Conservation (phyloP, 1,140 invertebrate species). For the Psix sp. region DNA sequence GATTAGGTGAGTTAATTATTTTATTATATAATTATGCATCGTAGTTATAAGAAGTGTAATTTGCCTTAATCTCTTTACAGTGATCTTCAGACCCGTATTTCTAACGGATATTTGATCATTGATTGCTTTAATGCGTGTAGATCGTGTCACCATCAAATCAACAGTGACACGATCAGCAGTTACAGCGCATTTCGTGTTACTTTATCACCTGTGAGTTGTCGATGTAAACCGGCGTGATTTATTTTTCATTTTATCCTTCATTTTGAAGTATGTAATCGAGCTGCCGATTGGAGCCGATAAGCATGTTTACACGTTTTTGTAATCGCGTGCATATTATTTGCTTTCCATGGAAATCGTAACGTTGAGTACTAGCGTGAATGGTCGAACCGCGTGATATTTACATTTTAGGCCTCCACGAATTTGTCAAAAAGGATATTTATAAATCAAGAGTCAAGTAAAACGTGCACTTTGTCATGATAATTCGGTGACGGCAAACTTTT, state of each 20-base stretch:
- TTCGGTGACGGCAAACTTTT: conserved; percentile 35
- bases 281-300: conserved; percentile 23
- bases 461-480: conserved; percentile 13
- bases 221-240: conserved; percentile 2
- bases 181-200: conserved; percentile 19
- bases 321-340: conserved; percentile 31
- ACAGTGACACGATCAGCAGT: conserved; percentile 12
- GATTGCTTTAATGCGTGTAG: conserved; percentile 10
- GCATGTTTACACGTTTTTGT: conserved; percentile 29
- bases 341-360: conserved; percentile 20
- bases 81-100: neutral
- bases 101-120: neutral
- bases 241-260: conserved; percentile 10
- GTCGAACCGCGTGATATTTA: neutral
- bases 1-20: too few species aligned
- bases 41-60: too few species aligned
- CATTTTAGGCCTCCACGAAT: conserved; percentile 9
- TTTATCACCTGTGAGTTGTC: conserved; percentile 13
- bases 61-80: conserved; percentile 9
- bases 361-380: too few species aligned
- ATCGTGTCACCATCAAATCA: conserved; percentile 15
- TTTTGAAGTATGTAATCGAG: conserved; percentile 38
- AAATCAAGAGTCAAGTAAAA: conserved; percentile 14
- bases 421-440: conserved; percentile 48
- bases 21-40: too few species aligned